Base-by-base conservation (phyloP, 2,797 vertebrate species). In the Sebastolobus altivelis region DNA sequence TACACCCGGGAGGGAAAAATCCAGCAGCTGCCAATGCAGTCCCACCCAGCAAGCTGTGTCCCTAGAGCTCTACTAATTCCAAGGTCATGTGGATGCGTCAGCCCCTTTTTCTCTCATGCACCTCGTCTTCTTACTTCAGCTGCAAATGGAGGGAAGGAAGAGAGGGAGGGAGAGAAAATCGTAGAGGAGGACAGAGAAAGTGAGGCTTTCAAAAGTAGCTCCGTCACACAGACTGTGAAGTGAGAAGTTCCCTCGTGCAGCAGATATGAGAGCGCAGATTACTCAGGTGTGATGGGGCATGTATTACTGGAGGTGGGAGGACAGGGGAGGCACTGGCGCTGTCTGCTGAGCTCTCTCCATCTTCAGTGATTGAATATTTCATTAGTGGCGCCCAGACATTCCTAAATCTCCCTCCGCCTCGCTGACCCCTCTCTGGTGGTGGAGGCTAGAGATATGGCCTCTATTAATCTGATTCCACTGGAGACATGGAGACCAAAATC, bases 11-110 rank as follows among this genome's bases (percentile, higher is more conserved):
- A 91, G 93, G 93, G 90, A 88, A 93, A 94, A 88, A 90, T 91
- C 81, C 92, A 91, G 91, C 88, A 94, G 87, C 91, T 96, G 92
- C 92, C 95, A 92, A 82, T 89, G 83, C 89, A 93, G 94, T 95
- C 92, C 93, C 93, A 93, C 92, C 91, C 95, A 95, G 90, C 87
- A 87, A 93, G 94, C 88, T 80, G 40, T 38, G 86, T 95, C 94
- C 93, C 94, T 91, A 68, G 94, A 95, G 91, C 84, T 94, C 93
- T 89, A 92, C 95, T 96, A 94, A 95, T 95, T 95, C 95, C 95
- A 93, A 95, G 95, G 95, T 94, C 90, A 92, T 93, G 81, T 87
- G 87, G 89, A 93, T 84, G 72, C 82, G 78, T 83, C 80, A 29
- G 72, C 81, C 85, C 81, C 75, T 54, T 88, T 86, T 89, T 85